phyloP scores from a whole-genome alignment of 2,797 vertebrate genomes.

The Geotrypetes seraphini region DNA sequence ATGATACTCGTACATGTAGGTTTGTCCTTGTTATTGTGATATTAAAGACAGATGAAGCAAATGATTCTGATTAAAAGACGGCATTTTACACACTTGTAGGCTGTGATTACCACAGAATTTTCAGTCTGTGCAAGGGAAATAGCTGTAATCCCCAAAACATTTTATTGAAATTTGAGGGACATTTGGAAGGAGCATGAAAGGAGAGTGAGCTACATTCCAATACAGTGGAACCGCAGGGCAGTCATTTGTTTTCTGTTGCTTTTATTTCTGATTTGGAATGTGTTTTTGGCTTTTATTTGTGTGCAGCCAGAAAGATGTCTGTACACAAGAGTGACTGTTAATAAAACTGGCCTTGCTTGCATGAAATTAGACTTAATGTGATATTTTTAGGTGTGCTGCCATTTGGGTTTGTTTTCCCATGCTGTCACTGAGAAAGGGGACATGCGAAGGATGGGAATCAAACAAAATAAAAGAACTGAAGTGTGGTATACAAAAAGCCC shows the following conservation, averaged over 20 bases:
- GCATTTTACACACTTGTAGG: too few relatives aligned
- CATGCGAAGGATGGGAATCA: too few relatives aligned
- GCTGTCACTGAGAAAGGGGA: conserved; percentile 26
- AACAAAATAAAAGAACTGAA: too few relatives aligned
- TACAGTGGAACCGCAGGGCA: conserved; percentile 1
- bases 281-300: conserved; percentile 42
- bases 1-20: too few relatives aligned
- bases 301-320: conserved; percentile 18
- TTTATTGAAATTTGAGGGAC: conserved; percentile 22
- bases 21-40: too few relatives aligned
- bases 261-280: conserved; percentile 27
- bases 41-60: too few relatives aligned
- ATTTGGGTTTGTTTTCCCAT: conserved; percentile 28
- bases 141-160: conserved; percentile 21
- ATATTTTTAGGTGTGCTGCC: conserved; percentile 27
- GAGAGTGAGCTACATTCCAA: not conserved
- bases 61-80: too few relatives aligned
- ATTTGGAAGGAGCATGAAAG: not conserved
- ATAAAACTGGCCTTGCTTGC: conserved; percentile 21
- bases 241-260: conserved; percentile 28
- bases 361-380: conserved; percentile 29
- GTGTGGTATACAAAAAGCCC: too few relatives aligned
- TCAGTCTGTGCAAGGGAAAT: conserved; percentile 20
- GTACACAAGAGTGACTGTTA: conserved; percentile 28
- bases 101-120: not conserved